Evolutionary conservation across 2,113 vertebrate species (phyloP), one percentile per base, ranked within the genome.

Genomic region (Peromyscus polionotus): DNA sequence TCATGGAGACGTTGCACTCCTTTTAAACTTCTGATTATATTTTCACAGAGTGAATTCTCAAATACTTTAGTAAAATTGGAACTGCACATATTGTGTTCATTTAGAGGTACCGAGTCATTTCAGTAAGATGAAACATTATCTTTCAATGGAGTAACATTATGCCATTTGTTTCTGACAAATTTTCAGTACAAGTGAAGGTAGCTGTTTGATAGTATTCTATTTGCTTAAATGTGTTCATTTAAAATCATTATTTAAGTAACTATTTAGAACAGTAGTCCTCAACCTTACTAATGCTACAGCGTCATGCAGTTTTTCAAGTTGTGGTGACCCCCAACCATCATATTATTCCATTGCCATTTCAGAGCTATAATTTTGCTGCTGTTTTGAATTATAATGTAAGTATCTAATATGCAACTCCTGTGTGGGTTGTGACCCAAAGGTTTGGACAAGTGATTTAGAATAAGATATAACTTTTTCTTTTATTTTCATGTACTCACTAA

Each of bases 31-130:
- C 45, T 85, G 19, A 68, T n/a, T 96, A 24, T 85, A 95, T 63
- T 95, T 92, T 20, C 8, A 90, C 11, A 81, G 33, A 45, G 13
- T 83, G 28, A 93, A 90, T 76, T 54, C 20, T 76, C 28, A 93
- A 92, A 95, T 63, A 76, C 31, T 39, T 14, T 83, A 3, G 14
- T 96, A 72, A 88, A 96, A 87, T 90, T 95, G 86, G 24, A 96
- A 95, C 51, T 80, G 31, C 8, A 79, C 1, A 61, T 84, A 26
- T 54, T 26, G 88, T 73, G 19, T 68, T 90, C 59, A 93, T 7
- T 61, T 88, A 88, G 33, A 61, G 3, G 6, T 88, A 81, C 1
- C 48, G 14, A 95, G 24, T 48, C 28, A 92, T 28, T 91, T 91
- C 79, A 83, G 89, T 91, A 63, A 61, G 36, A 88, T 26, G 3